These are phyloP conservation scores for Sminthopsis crassicaudata DNA, from an alignment of 2,113 vertebrate genomes.

Conservation along the genomic window DNA sequence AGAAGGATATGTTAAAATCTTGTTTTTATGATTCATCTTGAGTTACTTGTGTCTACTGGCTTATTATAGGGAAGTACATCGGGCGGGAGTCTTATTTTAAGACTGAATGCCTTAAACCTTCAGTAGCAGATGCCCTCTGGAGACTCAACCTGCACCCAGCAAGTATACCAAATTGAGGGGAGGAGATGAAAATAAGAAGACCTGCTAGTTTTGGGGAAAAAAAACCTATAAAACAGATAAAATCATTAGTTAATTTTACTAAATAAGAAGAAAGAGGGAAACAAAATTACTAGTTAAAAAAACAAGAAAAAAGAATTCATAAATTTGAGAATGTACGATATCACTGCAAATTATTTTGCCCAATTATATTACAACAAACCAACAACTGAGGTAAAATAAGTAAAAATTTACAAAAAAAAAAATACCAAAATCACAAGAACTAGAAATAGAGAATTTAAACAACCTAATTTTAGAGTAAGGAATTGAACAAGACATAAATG, in stretches of 20 bases:
- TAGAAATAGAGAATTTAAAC: background rate
- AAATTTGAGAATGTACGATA: background rate
- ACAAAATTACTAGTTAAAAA: background rate
- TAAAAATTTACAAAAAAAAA: background rate
- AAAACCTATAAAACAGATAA: background rate
- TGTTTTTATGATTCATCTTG: background rate
- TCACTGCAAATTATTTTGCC: too few species aligned
- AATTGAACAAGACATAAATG: background rate
- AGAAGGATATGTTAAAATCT: background rate
- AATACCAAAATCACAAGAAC: background rate
- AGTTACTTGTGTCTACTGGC: background rate
- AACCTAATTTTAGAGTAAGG: background rate
- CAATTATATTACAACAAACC: background rate
- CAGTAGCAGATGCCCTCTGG: background rate
- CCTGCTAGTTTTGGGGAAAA: background rate
- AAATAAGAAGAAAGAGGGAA: background rate
- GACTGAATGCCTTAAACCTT: background rate
- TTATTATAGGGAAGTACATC: background rate
- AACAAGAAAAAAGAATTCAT: background rate
- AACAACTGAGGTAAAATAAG: background rate
- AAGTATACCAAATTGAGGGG: background rate
- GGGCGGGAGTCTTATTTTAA: background rate
- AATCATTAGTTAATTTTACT: background rate
- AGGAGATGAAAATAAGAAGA: background rate
- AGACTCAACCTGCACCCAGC: background rate